Conservation (phyloP, 2,113 vertebrate genomes). For the Entomyzon cyanotis region DNA sequence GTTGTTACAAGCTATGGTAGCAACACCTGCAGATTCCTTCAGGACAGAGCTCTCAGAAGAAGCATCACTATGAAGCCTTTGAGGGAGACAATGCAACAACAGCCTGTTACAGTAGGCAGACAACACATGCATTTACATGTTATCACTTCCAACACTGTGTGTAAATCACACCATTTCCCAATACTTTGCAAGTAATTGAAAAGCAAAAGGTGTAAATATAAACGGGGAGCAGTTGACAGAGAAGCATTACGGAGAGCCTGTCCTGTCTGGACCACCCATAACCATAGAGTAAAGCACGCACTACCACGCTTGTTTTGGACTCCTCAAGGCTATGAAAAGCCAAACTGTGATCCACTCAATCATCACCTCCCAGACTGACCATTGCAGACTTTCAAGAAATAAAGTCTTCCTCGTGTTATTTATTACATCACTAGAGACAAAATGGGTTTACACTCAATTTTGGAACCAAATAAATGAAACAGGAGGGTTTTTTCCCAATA, state of each 20-base stretch:
- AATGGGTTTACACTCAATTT: background rate
- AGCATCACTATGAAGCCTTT: background rate
- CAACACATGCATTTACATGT: background rate
- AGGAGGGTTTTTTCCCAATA: background rate
- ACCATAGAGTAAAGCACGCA: background rate
- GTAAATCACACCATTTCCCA: background rate
- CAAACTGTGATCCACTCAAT: background rate
- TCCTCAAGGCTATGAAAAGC: background rate
- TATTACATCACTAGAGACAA: background rate
- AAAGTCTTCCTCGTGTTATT: background rate
- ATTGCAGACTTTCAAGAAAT: background rate
- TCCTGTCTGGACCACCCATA: background rate
- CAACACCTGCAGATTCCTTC: background rate
- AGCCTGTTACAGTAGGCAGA: background rate
- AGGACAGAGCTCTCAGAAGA: background rate
- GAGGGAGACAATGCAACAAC: background rate
- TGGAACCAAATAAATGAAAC: background rate
- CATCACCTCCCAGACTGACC: background rate
- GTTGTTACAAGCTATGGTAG: accelerated
- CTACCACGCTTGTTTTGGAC: background rate
- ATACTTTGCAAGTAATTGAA: background rate
- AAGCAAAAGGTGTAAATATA: background rate
- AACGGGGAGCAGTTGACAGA: background rate
- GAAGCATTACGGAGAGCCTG: background rate
- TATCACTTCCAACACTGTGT: background rate